Evolutionary conservation across 2,888 invertebrate species (phyloP).

Genomic region (Chloroclystis v-ata): DNA sequence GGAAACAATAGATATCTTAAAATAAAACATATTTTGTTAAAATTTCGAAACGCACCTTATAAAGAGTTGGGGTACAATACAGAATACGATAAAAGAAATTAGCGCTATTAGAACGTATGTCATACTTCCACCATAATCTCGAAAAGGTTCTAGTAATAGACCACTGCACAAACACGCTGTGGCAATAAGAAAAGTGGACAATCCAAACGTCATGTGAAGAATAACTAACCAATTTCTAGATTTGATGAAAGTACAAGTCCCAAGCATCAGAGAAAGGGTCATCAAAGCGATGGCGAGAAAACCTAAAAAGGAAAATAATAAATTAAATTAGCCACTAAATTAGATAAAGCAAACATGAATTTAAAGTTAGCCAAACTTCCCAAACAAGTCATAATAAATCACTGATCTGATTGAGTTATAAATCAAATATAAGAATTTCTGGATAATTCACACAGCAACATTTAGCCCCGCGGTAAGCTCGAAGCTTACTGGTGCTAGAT

Average conservation of each 20-base stretch:
- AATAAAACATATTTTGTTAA: neutral
- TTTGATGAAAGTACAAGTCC: slow-evolving; percentile 28
- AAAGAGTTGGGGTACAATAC: slow-evolving; percentile 37
- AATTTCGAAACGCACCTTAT: slow-evolving; percentile 37
- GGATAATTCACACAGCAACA: too few species aligned
- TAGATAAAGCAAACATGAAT: too few species aligned
- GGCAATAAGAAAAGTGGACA: slow-evolving; percentile 42
- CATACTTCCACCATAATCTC: slow-evolving; percentile 26
- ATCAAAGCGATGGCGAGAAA: slow-evolving; percentile 32
- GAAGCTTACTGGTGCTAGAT: too few species aligned
- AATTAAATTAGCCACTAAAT: too few species aligned
- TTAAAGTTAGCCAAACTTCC: too few species aligned
- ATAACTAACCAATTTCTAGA: slow-evolving; percentile 22
- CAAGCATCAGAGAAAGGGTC: slow-evolving; percentile 28
- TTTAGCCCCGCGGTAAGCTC: too few species aligned
- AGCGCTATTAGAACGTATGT: slow-evolving; percentile 35
- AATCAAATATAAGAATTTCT: too few species aligned
- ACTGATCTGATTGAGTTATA: too few species aligned
- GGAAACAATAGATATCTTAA: too few species aligned
- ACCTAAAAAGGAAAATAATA: slow-evolving; percentile 32
- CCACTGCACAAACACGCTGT: slow-evolving; percentile 41
- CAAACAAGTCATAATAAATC: too few species aligned
- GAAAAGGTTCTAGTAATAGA: slow-evolving; percentile 32
- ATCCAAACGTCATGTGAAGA: slow-evolving; percentile 40
- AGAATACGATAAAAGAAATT: slow-evolving; percentile 39